Percentiles rank a stretch among this genome's conserved stretches.
phyloP scores from a whole-genome alignment of 2,113 vertebrate species.

The Leptocoma aspasia region DNA sequence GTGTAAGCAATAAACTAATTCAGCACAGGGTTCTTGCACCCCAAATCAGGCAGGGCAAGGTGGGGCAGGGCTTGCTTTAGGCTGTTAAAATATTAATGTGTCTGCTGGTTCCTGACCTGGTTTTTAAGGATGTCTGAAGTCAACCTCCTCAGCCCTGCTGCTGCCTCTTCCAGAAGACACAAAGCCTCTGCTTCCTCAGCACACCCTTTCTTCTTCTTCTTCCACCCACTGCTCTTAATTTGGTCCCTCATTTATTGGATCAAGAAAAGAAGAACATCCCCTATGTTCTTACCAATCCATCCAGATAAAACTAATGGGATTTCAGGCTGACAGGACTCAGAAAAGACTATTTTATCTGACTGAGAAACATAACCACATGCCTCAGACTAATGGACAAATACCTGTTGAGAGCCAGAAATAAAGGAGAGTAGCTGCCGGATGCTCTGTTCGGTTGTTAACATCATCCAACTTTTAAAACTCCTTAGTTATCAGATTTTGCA shows the following conservation, averaged over 20 bases:
- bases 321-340: neutral
- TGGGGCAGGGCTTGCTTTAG: neutral
- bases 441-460: conserved; percentile 5
- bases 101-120: neutral
- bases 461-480: neutral
- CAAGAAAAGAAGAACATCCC: neutral
- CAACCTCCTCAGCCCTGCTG: neutral
- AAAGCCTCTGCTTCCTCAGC: neutral
- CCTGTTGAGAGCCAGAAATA: conserved; percentile 24
- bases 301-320: conserved; percentile 12
- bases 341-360: neutral
- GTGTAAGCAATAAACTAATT: neutral
- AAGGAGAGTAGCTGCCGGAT: neutral
- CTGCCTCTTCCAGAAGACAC: neutral
- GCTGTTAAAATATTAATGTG: neutral
- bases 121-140: neutral
- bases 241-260: neutral
- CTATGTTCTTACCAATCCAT: neutral
- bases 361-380: neutral
- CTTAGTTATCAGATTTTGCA: conserved; percentile 22
- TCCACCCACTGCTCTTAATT: neutral
- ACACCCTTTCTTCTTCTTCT: neutral
- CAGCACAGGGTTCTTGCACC: neutral
- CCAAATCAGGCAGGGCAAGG: neutral
- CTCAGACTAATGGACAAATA: conserved; percentile 27